Percentiles rank a stretch among this genome's conserved stretches.
Evolutionary conservation across 2,888 invertebrate genomes (phyloP).

Genomic region (Cephus runcator): DNA sequence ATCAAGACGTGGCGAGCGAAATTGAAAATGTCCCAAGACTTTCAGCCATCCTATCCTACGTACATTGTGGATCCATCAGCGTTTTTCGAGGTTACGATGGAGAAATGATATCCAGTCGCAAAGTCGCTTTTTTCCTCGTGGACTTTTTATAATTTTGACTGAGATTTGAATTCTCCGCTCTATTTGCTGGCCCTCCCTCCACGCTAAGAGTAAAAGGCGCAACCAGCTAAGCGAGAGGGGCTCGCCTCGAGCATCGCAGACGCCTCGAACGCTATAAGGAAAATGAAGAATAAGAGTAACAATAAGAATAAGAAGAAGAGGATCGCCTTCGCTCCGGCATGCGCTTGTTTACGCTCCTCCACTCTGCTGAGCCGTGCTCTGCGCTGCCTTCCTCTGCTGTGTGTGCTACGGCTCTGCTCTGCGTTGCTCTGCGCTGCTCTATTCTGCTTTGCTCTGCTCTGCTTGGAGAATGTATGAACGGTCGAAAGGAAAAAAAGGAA

Average conservation of each 20-base stretch:
- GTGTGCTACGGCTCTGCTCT: not conserved
- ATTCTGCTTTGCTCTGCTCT: conserved; percentile 31
- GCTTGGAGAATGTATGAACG: conserved; percentile 58
- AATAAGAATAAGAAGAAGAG: no score
- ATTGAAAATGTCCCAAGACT: no score
- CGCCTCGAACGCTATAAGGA: no score
- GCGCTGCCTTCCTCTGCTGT: not conserved
- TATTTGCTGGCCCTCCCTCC: conserved; percentile 60
- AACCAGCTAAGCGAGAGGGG: conserved; percentile 7
- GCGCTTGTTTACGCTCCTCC: conserved; percentile 18
- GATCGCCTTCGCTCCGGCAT: no score
- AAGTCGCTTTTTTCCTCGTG: conserved; percentile 4
- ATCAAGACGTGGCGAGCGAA: no score
- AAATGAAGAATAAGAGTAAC: no score
- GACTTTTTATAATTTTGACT: conserved; percentile 57
- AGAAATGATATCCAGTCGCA: not conserved
- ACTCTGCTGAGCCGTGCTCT: conserved; percentile 14
- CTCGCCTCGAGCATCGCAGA: no score
- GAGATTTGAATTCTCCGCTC: conserved; percentile 64
- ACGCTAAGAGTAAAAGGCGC: conserved; percentile 15
- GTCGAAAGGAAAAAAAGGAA: conserved; percentile 60
- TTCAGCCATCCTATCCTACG: no score
- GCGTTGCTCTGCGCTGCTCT: conserved; percentile 27
- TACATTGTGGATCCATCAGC: no score
- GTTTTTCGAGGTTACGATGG: not conserved